A percentile compares a stretch with the other conserved stretches of the same genome.
These are phyloP conservation scores for Oncorhynchus gorbuscha DNA, from an alignment of 2,113 vertebrate species.

Conservation along the genomic window DNA sequence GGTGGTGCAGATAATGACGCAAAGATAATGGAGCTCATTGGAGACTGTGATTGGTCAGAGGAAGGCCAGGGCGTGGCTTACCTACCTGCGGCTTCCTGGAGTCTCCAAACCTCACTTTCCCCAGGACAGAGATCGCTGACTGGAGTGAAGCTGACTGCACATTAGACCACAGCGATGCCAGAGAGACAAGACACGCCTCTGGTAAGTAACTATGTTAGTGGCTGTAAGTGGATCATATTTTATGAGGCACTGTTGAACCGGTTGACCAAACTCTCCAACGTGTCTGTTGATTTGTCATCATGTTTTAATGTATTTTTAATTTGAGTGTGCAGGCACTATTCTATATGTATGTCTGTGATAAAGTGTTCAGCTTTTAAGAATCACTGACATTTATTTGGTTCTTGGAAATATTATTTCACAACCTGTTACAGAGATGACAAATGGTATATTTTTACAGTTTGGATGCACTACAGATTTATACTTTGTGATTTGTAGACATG, in stretches of 20 bases:
- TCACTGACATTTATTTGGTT: too few species aligned
- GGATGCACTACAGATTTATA: too few species aligned
- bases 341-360: not conserved
- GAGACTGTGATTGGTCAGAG: slow-evolving; percentile 26
- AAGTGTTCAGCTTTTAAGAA: too few species aligned
- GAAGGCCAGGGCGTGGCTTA: slow-evolving; percentile 14
- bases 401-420: too few species aligned
- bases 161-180: slow-evolving; percentile 51
- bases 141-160: slow-evolving; percentile 5
- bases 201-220: slow-evolving; percentile 53
- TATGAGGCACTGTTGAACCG: not conserved
- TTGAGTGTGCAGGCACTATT: not conserved
- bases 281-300: not conserved
- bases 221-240: not conserved
- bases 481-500: too few species aligned
- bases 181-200: slow-evolving; percentile 58
- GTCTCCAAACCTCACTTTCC: slow-evolving; percentile 22
- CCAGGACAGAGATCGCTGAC: not conserved
- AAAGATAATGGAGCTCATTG: slow-evolving; percentile 21
- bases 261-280: not conserved
- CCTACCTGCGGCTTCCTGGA: slow-evolving; percentile 43
- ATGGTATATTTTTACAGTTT: too few species aligned
- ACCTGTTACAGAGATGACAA: too few species aligned
- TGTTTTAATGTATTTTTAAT: too few species aligned
- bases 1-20: slow-evolving; percentile 31